Evolutionary conservation across 2,888 invertebrate genomes (phyloP).

Genomic region (Pristionchus maxplancki): DNA sequence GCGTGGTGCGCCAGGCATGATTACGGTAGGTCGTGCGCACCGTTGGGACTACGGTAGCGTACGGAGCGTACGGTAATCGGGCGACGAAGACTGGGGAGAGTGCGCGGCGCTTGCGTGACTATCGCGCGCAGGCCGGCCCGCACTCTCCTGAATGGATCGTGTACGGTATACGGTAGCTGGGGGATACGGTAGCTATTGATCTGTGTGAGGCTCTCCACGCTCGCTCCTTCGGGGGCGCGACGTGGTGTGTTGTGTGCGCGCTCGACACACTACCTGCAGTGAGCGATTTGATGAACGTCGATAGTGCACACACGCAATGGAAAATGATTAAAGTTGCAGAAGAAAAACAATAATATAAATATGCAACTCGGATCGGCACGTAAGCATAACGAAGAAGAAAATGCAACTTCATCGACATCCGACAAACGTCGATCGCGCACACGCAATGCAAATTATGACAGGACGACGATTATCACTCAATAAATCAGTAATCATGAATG

Average conservation of each 20-base stretch:
- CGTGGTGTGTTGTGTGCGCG: constrained; percentile 22
- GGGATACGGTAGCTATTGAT: constrained; percentile 1
- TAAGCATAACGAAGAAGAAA: background rate
- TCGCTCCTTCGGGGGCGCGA: constrained; percentile 26
- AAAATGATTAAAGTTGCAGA: background rate
- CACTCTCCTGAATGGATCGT: constrained; percentile 23
- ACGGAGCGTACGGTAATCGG: background rate
- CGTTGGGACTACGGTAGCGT: constrained; percentile 48
- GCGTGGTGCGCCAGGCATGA: constrained; percentile 86
- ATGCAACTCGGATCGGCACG: background rate
- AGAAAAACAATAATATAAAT: background rate
- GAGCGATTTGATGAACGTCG: background rate
- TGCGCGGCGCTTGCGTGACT: constrained; percentile 42
- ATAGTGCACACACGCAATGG: too few species aligned
- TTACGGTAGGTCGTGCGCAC: constrained; percentile 33
- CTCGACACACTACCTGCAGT: constrained; percentile 37
- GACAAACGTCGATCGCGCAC: background rate
- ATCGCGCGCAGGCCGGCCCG: constrained; percentile 24
- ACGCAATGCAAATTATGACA: constrained; percentile 8
- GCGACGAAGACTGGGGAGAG: constrained; percentile 33
- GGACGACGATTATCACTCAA: constrained; percentile 11
- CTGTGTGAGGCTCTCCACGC: constrained; percentile 17
- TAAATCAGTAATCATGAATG: constrained; percentile 18
- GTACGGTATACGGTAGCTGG: constrained; percentile 6
- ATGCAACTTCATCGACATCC: background rate